A percentile compares a stretch with the other conserved stretches of the same genome.
phyloP scores from a whole-genome alignment of 1,140 invertebrate genomes.

The Dendrolimus punctatus region DNA sequence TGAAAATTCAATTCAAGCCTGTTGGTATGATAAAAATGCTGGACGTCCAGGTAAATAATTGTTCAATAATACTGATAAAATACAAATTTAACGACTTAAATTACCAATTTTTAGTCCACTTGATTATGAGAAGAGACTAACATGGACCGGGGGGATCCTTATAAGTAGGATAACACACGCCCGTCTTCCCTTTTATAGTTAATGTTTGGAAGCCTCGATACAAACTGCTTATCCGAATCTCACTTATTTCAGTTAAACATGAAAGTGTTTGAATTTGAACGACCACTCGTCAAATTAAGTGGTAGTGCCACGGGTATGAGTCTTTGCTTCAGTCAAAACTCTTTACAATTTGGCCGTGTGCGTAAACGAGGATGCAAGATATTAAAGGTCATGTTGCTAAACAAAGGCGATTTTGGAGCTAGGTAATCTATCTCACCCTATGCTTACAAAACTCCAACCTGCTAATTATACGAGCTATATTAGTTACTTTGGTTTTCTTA shows the following conservation, averaged over 20 bases:
- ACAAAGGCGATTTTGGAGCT: constrained; percentile 54
- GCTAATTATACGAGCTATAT: too few relatives aligned
- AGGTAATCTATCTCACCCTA: constrained; percentile 25
- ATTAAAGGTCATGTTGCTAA: constrained; percentile 55
- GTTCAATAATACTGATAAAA: neutral
- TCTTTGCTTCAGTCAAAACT: constrained; percentile 48
- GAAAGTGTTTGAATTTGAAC: constrained; percentile 47
- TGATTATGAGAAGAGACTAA: too few relatives aligned
- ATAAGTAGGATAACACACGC: too few relatives aligned
- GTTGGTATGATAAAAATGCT: constrained; percentile 53
- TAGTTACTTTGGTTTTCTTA: too few relatives aligned
- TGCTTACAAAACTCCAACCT: neutral
- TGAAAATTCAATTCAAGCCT: constrained; percentile 62
- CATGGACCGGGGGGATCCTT: too few relatives aligned
- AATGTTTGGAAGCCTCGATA: too few relatives aligned
- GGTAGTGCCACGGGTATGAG: constrained; percentile 56
- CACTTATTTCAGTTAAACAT: constrained; percentile 40
- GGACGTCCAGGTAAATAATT: constrained; percentile 43
- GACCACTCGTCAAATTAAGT: constrained; percentile 44
- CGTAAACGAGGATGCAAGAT: constrained; percentile 51
- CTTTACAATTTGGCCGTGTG: constrained; percentile 55
- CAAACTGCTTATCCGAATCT: neutral
- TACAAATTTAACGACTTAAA: neutral
- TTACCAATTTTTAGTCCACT: too few relatives aligned
- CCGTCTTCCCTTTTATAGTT: too few relatives aligned